phyloP scores from a whole-genome alignment of 2,113 vertebrate genomes.

The Pteropus alecto region DNA sequence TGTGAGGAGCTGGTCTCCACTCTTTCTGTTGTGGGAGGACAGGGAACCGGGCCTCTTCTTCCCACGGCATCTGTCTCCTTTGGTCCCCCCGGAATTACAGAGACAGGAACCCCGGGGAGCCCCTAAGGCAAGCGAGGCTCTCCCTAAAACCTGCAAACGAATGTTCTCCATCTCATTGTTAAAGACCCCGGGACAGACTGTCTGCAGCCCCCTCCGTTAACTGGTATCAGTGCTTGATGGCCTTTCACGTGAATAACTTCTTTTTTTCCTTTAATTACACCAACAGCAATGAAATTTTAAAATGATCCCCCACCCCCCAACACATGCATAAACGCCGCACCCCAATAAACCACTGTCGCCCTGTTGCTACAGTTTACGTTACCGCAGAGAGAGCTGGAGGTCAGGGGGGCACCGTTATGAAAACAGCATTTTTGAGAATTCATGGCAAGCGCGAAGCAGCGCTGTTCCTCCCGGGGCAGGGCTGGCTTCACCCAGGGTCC shows the following conservation, averaged over 20 bases:
- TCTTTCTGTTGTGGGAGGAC: not conserved
- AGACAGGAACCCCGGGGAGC: not conserved
- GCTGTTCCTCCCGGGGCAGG: not conserved
- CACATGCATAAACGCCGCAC: not conserved
- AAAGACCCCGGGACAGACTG: not conserved
- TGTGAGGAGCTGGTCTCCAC: not conserved
- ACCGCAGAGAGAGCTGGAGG: not conserved
- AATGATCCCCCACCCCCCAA: not conserved
- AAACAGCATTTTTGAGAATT: not conserved
- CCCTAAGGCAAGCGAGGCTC: not conserved
- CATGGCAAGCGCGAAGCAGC: not conserved
- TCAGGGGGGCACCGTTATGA: not conserved
- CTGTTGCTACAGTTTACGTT: not conserved
- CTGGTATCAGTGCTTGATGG: not conserved
- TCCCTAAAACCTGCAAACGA: not conserved
- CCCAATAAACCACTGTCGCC: not conserved
- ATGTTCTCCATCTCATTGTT: not conserved
- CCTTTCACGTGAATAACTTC: not conserved
- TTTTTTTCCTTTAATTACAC: not conserved
- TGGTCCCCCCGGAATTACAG: not conserved
- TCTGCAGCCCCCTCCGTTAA: not conserved
- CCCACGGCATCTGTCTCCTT: not conserved
- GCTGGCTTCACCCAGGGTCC: not conserved
- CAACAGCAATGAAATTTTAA: not conserved
- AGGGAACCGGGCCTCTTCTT: not conserved